These are phyloP conservation scores for Palloptera scutellata DNA, from an alignment of 2,888 invertebrate genomes.

Conservation along the genomic window DNA sequence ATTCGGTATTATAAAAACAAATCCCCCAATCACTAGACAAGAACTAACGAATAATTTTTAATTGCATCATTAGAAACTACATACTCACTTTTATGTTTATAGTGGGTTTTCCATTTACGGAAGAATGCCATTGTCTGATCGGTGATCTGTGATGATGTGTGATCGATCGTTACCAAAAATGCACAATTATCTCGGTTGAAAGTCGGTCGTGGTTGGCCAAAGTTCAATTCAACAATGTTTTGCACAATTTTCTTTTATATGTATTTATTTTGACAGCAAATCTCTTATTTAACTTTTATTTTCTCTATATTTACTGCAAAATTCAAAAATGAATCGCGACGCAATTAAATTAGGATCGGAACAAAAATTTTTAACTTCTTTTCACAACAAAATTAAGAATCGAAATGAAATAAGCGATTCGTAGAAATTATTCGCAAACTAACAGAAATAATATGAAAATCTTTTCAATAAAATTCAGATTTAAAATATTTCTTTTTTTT, in stretches of 20 bases:
- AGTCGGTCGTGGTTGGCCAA: conserved; percentile 11
- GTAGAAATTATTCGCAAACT: too few species aligned
- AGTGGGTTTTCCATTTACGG: conserved; percentile 52
- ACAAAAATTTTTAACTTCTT: conserved; percentile 36
- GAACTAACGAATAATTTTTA: too few species aligned
- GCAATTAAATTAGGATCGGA: conserved; percentile 38
- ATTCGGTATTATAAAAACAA: too few species aligned
- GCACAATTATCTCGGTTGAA: conserved; percentile 1
- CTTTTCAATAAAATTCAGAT: neutral
- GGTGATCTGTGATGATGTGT: neutral
- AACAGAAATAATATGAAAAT: too few species aligned
- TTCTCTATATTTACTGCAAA: conserved; percentile 13
- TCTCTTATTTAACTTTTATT: conserved; percentile 23
- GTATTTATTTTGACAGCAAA: conserved; percentile 13
- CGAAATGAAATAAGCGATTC: conserved; percentile 33
- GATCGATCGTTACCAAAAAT: too few species aligned
- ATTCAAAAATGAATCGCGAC: conserved; percentile 26
- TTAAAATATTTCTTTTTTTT: conserved; percentile 5
- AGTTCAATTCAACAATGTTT: conserved; percentile 25
- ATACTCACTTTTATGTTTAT: conserved; percentile 54
- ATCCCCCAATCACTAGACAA: too few species aligned
- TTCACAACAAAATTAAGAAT: conserved; percentile 35
- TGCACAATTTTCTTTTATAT: conserved; percentile 6
- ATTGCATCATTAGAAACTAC: neutral
- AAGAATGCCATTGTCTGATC: conserved; percentile 50